phyloP scores from a whole-genome alignment of 1,140 invertebrate genomes.

The Dendroctonus ponderosae region DNA sequence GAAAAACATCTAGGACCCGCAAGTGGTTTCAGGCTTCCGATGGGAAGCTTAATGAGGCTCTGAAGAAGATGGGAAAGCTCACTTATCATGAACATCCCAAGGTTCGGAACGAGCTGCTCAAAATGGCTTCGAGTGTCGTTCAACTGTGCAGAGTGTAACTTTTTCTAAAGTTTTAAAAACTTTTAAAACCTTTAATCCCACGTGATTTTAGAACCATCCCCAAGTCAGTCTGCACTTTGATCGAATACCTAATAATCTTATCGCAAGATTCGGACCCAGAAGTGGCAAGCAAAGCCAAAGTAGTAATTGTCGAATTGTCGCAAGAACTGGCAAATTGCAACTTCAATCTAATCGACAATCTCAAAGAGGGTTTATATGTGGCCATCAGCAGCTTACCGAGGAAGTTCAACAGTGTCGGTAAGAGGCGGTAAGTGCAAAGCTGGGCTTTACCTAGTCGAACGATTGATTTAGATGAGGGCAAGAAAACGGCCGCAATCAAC shows the following conservation, averaged over 20 bases:
- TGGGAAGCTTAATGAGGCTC: conserved; percentile 55
- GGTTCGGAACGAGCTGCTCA: conserved; percentile 58
- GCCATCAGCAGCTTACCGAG: conserved; percentile 58
- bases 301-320: conserved; percentile 46
- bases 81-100: conserved; percentile 56
- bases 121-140: conserved; percentile 54
- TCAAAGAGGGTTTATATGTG: conserved; percentile 60
- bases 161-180: background rate
- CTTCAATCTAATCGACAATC: conserved; percentile 53
- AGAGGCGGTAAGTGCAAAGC: background rate
- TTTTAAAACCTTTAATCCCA: conserved; percentile 24
- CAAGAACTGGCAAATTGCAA: conserved; percentile 43
- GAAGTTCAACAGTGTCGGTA: conserved; percentile 61
- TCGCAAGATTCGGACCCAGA: conserved; percentile 57
- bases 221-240: conserved; percentile 53
- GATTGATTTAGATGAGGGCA: conserved; percentile 53
- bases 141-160: conserved; percentile 57
- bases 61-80: conserved; percentile 54
- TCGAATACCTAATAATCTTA: conserved; percentile 60
- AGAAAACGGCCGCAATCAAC: conserved; percentile 58
- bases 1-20: conserved; percentile 50
- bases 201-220: conserved; percentile 56
- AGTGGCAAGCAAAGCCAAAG: conserved; percentile 45
- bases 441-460: too few species aligned
- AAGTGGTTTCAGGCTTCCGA: conserved; percentile 60